A percentile compares a stretch with the other conserved stretches of the same genome.
Conservation (phyloP, 2,113 vertebrate species). For the Alligator mississippiensis region DNA sequence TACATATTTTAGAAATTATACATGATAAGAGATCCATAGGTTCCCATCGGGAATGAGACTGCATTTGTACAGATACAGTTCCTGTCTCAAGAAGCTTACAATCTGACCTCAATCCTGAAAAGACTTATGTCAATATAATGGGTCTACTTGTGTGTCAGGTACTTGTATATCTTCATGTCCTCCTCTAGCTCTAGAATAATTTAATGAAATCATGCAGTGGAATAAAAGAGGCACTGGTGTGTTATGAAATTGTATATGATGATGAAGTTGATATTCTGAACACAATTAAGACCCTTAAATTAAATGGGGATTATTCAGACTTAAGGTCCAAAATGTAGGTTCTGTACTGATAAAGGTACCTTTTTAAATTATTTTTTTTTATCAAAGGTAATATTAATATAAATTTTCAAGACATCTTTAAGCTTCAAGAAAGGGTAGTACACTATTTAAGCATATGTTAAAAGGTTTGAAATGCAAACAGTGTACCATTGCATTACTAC, state of each 20-base stretch:
- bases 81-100: neutral
- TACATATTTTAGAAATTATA: neutral
- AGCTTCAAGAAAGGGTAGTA: neutral
- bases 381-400: neutral
- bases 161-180: neutral
- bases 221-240: neutral
- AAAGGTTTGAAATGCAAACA: neutral
- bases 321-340: neutral
- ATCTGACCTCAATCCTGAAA: neutral
- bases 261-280: neutral
- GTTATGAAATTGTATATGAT: neutral
- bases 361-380: no score
- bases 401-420: neutral
- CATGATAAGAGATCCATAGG: neutral
- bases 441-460: neutral
- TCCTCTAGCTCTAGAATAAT: neutral
- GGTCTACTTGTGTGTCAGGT: neutral
- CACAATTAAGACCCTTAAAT: neutral
- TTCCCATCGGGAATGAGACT: neutral
- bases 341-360: neutral
- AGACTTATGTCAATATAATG: neutral
- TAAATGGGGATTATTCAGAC: neutral
- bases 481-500: neutral
- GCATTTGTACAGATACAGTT: neutral
- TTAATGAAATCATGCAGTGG: neutral